Evolutionary conservation across 1,140 invertebrate species (phyloP).

Genomic region (Gonatopus flavifemur): DNA sequence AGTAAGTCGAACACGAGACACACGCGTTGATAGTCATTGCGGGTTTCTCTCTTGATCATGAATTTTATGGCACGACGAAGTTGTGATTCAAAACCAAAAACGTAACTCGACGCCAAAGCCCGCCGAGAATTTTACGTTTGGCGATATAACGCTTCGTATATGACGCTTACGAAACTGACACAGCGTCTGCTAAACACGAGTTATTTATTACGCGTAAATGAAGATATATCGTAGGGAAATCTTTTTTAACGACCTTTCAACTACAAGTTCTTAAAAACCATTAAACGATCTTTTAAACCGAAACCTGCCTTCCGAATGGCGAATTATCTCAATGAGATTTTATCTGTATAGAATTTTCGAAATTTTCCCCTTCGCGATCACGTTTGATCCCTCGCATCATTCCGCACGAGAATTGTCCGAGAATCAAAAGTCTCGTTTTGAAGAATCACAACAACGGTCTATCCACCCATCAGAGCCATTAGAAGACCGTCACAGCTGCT

Average conservation of each 20-base stretch:
- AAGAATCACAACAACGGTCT: slow-evolving; percentile 10
- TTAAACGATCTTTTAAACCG: no score
- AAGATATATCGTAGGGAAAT: slow-evolving; percentile 41
- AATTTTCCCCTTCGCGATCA: no score
- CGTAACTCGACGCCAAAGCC: slow-evolving; percentile 17
- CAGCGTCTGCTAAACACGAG: slow-evolving; percentile 17
- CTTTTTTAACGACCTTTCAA: slow-evolving; percentile 27
- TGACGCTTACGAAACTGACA: not conserved
- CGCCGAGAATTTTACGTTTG: slow-evolving; percentile 27
- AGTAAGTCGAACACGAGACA: no score
- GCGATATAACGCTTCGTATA: slow-evolving; percentile 1
- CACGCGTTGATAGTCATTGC: not conserved
- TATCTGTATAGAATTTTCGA: no score
- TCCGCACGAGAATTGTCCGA: not conserved
- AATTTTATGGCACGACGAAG: slow-evolving; percentile 4
- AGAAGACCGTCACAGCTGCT: slow-evolving; percentile 41
- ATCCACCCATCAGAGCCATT: slow-evolving; percentile 9
- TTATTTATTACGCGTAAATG: slow-evolving; percentile 40
- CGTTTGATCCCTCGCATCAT: not conserved
- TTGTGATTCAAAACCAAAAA: slow-evolving; percentile 5
- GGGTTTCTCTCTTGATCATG: slow-evolving; percentile 2
- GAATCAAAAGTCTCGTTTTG: slow-evolving; percentile 13
- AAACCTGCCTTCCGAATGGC: no score
- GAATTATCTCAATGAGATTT: no score
- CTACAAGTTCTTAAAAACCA: slow-evolving; percentile 3